Percentiles rank a stretch among this genome's conserved stretches.
Evolutionary conservation across 2,113 vertebrate species (phyloP).

Genomic region (Nipponia nippon): DNA sequence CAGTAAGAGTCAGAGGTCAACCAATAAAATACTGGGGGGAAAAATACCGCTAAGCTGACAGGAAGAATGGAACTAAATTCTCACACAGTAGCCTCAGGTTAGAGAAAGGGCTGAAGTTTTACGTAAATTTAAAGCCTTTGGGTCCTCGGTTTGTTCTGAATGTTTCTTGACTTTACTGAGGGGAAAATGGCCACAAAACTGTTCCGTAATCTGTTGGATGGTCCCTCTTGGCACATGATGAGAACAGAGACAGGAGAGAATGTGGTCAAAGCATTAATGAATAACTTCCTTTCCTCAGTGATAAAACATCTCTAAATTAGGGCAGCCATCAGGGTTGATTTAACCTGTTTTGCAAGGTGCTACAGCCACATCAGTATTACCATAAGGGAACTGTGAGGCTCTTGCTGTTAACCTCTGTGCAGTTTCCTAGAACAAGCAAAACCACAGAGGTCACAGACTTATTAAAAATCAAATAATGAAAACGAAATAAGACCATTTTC

Average conservation of each 20-base stretch:
- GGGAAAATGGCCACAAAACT: not conserved
- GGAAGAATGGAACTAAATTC: not conserved
- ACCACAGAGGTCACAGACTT: not conserved
- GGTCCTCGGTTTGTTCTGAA: not conserved
- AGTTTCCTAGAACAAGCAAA: not conserved
- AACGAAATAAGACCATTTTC: not conserved
- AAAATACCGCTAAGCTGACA: not conserved
- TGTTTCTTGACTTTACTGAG: not conserved
- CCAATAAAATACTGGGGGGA: not conserved
- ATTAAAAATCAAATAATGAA: not conserved
- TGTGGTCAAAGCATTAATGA: not conserved
- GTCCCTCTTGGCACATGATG: fast-evolving
- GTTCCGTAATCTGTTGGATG: not conserved
- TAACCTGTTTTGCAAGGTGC: not conserved
- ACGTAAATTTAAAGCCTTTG: not conserved
- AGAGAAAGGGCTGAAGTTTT: not conserved
- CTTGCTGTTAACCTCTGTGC: not conserved
- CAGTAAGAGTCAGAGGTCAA: not conserved
- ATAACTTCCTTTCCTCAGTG: not conserved
- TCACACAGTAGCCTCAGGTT: not conserved
- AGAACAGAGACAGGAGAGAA: not conserved
- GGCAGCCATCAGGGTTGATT: not conserved
- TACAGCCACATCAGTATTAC: not conserved
- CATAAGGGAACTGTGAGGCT: not conserved
- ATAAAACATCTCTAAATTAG: not conserved